Evolutionary conservation across 1,140 invertebrate species (phyloP), one percentile per base, ranked within the genome.

Genomic region (Oscheius sp.): DNA sequence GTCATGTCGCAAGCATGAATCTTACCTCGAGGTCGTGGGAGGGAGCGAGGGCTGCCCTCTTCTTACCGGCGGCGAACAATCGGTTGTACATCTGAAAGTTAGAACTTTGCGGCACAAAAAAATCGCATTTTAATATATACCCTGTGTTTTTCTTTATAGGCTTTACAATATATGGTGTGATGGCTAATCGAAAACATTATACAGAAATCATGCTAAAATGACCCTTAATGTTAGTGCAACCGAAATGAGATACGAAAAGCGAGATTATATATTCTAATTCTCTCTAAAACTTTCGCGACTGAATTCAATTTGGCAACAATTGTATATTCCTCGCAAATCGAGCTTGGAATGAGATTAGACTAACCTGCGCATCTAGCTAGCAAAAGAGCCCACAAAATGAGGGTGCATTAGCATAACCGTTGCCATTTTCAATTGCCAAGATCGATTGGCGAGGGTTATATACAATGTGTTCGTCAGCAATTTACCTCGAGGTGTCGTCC

Each of bases 31-130:
- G 20, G 13, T 63, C 61, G 10, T 36, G 32, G 7, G 61, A 63
- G 31, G 61, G 61, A 1, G 61, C 61, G 15, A 63, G 18, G 61
- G 32, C 36, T 15, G 18, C n/a, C 26, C 61, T 26, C 32, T 70
- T 70, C 62, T 71, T 71, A 28, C 69, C 69, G 34, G 69, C 69
- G 23, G 58, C 62, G 29, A 71, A 61, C 31, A 71, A 23, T 20
- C 62, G 58, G 34, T 49, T 71, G 69, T 71, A 71, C 69, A 64
- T 62, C 69, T 71, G 62, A 32, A 70, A 59, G 10, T 68, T 55
- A 13, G 31, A 26, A 20, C 29, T 59, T 26, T 59, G 20, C 29
- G 28, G 15, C 15, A 59, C 29, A 59, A 26, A 18, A 20, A 26
- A 18, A 15, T 26, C 55, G 15, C 29, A 59, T 59, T 59, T 18